phyloP scores from a whole-genome alignment of 2,888 invertebrate genomes.

The Helicoverpa assulta region DNA sequence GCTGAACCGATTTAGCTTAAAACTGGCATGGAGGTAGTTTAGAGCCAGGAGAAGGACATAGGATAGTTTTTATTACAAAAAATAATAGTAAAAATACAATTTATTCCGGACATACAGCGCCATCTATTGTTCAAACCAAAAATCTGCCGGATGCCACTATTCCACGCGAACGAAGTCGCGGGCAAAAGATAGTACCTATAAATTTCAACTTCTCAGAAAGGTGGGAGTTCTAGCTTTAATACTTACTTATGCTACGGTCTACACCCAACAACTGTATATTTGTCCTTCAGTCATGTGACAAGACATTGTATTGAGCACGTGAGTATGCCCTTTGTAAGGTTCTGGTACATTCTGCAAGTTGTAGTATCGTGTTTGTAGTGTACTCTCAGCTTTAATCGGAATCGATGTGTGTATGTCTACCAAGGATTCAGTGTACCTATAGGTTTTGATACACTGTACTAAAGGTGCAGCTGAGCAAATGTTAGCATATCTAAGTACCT shows the following conservation, averaged over 20 bases:
- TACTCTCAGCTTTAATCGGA: constrained; percentile 30
- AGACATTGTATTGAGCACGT: constrained; percentile 5
- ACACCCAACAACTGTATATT: constrained; percentile 4
- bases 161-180: no score
- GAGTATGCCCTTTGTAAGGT: constrained; percentile 28
- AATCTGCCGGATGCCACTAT: no score
- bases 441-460: no score
- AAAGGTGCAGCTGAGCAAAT: no score
- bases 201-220: background rate
- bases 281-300: background rate
- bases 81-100: no score
- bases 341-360: constrained; percentile 16
- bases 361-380: constrained; percentile 37
- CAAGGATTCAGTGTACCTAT: constrained; percentile 1
- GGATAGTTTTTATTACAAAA: no score
- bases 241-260: background rate
- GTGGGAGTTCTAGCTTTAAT: background rate
- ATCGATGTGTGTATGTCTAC: constrained; percentile 19
- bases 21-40: no score
- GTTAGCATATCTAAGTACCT: background rate
- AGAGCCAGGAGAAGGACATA: no score
- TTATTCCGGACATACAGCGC: no score
- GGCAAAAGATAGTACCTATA: no score
- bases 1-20: no score
- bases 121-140: no score